These are phyloP conservation scores for Lanius ludovicianus DNA, from an alignment of 2,113 vertebrate species.

Conservation along the genomic window DNA sequence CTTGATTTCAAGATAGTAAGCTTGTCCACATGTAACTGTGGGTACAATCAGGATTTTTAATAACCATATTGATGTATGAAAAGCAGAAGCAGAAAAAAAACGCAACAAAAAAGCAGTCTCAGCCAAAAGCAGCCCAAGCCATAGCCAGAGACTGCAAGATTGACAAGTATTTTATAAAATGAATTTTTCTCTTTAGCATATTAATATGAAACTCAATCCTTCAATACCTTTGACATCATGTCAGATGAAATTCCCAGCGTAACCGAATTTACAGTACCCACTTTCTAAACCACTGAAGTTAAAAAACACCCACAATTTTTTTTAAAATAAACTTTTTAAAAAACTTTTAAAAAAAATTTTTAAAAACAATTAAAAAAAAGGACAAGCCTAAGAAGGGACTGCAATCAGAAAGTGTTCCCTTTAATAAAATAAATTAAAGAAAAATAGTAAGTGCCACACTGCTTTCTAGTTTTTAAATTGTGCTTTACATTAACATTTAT, in stretches of 20 bases:
- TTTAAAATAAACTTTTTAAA: neutral
- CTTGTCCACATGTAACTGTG: neutral
- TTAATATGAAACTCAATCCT: neutral
- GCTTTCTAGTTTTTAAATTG: neutral
- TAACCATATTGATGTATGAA: neutral
- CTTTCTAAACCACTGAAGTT: neutral
- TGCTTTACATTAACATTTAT: neutral
- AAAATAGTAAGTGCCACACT: neutral
- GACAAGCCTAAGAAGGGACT: neutral
- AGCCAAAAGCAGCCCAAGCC: neutral
- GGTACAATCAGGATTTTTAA: neutral
- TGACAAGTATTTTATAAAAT: neutral
- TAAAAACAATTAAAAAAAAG: neutral
- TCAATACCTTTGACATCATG: neutral
- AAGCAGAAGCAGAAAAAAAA: neutral
- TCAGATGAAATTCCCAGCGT: neutral
- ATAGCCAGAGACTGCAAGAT: neutral
- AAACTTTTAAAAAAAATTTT: neutral
- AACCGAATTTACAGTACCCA: neutral
- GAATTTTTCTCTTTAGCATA: neutral
- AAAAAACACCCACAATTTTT: rapidly evolving
- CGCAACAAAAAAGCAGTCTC: neutral
- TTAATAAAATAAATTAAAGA: neutral
- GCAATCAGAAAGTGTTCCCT: neutral
- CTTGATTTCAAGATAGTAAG: neutral